Conservation (phyloP, 1,140 invertebrate species). For the Nasonia vitripennis region DNA sequence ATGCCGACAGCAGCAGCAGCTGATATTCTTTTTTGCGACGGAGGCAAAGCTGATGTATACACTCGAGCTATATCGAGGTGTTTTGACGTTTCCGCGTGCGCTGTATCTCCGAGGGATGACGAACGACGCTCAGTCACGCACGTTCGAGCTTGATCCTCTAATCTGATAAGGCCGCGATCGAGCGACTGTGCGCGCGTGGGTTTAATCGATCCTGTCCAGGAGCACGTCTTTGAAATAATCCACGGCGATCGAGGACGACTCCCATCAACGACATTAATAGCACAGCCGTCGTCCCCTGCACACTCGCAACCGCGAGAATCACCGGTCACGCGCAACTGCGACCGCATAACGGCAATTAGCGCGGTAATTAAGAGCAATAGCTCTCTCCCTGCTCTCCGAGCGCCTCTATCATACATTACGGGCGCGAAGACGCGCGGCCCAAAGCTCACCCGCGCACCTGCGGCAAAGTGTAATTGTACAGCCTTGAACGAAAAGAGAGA, state of each 20-base stretch:
- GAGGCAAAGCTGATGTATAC: neutral
- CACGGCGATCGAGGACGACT: neutral
- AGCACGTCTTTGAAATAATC: no score
- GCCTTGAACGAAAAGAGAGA: neutral
- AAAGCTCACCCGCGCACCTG: neutral
- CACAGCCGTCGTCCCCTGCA: neutral
- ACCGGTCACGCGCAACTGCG: neutral
- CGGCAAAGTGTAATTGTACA: neutral
- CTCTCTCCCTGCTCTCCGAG: no score
- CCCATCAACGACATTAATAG: neutral
- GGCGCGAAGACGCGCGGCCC: neutral
- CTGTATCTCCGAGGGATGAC: no score
- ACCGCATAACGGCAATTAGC: neutral
- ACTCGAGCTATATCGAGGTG: neutral
- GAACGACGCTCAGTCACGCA: no score
- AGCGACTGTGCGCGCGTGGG: no score
- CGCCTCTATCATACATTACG: neutral
- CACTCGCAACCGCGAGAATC: neutral
- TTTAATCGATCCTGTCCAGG: no score
- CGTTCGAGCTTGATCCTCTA: no score
- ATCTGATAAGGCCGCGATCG: no score
- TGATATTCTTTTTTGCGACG: neutral
- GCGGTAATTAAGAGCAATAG: conserved; percentile 16
- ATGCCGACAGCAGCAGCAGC: neutral
- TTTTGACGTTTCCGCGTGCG: neutral